Conservation (phyloP, 2,797 vertebrate species). For the Ctenopoma multispine region DNA sequence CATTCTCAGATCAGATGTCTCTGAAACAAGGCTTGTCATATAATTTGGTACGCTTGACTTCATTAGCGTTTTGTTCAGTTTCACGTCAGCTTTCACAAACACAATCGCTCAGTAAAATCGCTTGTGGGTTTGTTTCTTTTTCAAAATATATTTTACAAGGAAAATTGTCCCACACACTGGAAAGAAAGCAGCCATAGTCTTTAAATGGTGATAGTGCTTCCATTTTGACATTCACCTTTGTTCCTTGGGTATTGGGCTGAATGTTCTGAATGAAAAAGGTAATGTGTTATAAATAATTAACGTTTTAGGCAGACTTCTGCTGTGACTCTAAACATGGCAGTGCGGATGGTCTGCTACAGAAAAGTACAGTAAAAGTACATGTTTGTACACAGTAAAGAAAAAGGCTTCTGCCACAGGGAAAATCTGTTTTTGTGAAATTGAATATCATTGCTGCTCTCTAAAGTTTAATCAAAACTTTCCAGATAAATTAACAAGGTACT, state of each 20-base stretch:
- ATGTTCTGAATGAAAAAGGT: not conserved
- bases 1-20: constrained; percentile 54
- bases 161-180: not conserved
- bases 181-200: not conserved
- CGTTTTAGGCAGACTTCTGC: not conserved
- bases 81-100: constrained; percentile 35
- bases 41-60: constrained; percentile 34
- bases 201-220: not conserved
- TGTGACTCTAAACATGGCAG: no score
- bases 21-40: constrained; percentile 54
- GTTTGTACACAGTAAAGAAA: not conserved
- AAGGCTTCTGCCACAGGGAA: no score
- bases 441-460: not conserved
- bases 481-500: constrained; percentile 35
- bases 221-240: not conserved
- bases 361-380: no score
- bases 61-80: constrained; percentile 61
- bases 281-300: not conserved
- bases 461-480: constrained; percentile 41
- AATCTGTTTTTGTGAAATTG: not conserved
- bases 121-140: constrained; percentile 27
- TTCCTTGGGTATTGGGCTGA: not conserved
- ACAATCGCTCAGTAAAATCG: constrained; percentile 31
- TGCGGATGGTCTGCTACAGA: no score
- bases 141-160: constrained; percentile 26